A percentile compares a stretch with the other conserved stretches of the same genome.
phyloP scores from a whole-genome alignment of 2,888 invertebrate genomes.

The Drosophila leonis region DNA sequence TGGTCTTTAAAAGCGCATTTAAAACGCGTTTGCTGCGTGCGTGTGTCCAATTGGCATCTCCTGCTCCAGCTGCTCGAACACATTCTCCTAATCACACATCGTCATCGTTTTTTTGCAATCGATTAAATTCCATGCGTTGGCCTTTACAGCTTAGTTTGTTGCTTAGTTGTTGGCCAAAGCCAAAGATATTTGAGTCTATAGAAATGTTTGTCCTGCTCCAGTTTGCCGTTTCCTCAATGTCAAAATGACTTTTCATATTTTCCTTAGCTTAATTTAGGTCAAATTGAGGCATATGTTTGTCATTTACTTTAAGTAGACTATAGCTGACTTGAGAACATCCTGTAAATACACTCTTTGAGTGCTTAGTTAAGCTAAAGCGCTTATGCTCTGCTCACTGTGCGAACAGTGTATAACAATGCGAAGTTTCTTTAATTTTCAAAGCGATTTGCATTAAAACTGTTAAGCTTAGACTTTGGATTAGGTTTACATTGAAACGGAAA shows the following conservation, averaged over 20 bases:
- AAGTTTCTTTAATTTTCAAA: not conserved
- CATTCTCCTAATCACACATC: conserved; percentile 43
- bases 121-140: conserved; percentile 54
- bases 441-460: not conserved
- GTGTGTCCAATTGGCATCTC: conserved; percentile 46
- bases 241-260: conserved; percentile 41
- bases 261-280: not conserved
- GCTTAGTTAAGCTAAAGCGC: not conserved
- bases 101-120: conserved; percentile 45
- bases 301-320: not conserved
- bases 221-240: not conserved
- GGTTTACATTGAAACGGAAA: conserved; percentile 22
- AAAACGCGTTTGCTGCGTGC: conserved; percentile 67
- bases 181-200: not conserved
- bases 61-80: not conserved
- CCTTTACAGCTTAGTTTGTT: not conserved
- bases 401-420: not conserved
- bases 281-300: conserved; percentile 26
- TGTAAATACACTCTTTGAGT: not conserved
- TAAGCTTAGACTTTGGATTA: not conserved
- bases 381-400: too few relatives aligned
- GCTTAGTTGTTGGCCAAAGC: conserved; percentile 3
- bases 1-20: conserved; percentile 74
- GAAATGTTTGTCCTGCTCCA: conserved; percentile 25
- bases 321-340: not conserved